Percentiles rank a stretch among this genome's conserved stretches.
Evolutionary conservation across 2,888 invertebrate species (phyloP).

Genomic region (Dryobotodes eremita): DNA sequence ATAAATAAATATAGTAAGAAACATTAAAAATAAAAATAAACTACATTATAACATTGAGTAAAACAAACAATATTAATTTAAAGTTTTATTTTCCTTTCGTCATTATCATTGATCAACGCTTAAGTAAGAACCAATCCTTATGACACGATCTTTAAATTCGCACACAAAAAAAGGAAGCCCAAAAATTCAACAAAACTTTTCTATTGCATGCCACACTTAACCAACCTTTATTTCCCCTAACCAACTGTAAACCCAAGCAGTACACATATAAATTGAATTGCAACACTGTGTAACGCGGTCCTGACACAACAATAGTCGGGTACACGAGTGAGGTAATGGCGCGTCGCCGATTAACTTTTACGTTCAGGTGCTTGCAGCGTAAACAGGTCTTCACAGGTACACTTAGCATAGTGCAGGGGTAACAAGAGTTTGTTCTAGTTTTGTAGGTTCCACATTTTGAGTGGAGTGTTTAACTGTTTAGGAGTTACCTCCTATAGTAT

Average conservation of each 20-base stretch:
- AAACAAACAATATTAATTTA: background rate
- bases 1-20: background rate
- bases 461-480: slow-evolving; percentile 2
- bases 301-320: slow-evolving; percentile 72
- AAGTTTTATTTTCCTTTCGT: background rate
- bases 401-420: slow-evolving; percentile 13
- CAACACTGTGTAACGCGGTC: slow-evolving; percentile 59
- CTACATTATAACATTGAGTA: background rate
- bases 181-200: background rate
- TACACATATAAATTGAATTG: background rate
- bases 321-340: slow-evolving; percentile 82
- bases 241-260: background rate
- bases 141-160: background rate
- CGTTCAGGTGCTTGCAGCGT: slow-evolving; percentile 73
- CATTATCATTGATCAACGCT: background rate
- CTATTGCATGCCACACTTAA: background rate
- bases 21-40: no score
- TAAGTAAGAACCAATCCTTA: background rate
- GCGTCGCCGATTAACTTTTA: slow-evolving; percentile 78
- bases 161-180: background rate
- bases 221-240: background rate
- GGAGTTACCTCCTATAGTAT: background rate
- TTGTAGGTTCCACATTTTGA: background rate
- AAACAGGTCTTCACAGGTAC: slow-evolving; percentile 68
- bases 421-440: slow-evolving; percentile 12